Evolutionary conservation across 2,888 invertebrate species (phyloP).

Genomic region (Phaonia tiefii): DNA sequence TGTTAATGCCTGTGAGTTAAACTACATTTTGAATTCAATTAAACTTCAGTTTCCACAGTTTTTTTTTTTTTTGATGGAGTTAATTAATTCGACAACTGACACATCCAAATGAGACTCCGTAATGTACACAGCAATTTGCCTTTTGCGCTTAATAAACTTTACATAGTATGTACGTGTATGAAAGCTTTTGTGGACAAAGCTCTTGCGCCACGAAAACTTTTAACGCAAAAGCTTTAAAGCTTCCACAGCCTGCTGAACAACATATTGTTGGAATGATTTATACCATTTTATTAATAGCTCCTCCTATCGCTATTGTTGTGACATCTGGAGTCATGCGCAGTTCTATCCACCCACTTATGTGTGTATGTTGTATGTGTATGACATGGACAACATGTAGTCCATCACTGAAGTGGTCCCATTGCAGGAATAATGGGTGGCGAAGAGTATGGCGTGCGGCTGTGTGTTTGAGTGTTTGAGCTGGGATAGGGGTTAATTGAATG

Average conservation of each 20-base stretch:
- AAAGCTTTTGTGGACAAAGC: conserved; percentile 46
- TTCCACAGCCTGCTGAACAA: conserved; percentile 23
- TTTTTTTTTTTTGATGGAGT: too few relatives aligned
- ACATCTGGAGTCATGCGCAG: conserved; percentile 52
- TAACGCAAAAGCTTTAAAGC: conserved; percentile 33
- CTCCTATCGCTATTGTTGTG: conserved; percentile 57
- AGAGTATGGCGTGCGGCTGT: too few relatives aligned
- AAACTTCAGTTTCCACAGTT: too few relatives aligned
- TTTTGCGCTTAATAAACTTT: conserved; percentile 9
- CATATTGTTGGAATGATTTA: conserved; percentile 60
- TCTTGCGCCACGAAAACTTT: conserved; percentile 11
- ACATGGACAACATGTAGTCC: conserved; percentile 23
- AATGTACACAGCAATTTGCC: conserved; percentile 28
- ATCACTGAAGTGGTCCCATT: conserved; percentile 25
- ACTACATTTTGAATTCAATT: too few relatives aligned
- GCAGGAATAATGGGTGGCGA: not conserved
- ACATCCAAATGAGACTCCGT: not conserved
- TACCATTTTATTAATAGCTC: conserved; percentile 63
- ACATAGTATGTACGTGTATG: not conserved
- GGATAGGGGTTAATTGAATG: conserved; percentile 18
- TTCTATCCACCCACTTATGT: conserved; percentile 21
- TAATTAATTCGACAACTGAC: conserved; percentile 12
- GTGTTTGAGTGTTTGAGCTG: not conserved
- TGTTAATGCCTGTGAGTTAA: too few relatives aligned
- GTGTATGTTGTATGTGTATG: not conserved